These are phyloP conservation scores for Cottoperca gobio DNA, from an alignment of 2,797 vertebrate species.

Conservation along the genomic window DNA sequence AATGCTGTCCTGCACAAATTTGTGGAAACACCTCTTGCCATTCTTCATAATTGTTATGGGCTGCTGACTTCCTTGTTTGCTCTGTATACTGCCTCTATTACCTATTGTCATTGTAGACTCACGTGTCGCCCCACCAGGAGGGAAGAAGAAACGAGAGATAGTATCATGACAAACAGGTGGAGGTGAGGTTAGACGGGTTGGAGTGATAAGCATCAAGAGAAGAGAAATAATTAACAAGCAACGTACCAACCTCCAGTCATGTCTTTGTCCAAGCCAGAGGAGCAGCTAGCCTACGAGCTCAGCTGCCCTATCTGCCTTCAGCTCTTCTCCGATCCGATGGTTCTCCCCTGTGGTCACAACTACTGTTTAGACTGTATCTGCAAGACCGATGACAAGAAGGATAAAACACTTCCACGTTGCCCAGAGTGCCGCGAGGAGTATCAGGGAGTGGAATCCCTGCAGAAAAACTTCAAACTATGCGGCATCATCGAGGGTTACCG, in stretches of 20 bases:
- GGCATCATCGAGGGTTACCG: constrained; percentile 79
- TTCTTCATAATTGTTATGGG: background rate
- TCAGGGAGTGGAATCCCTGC: constrained; percentile 54
- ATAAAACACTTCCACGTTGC: constrained; percentile 52
- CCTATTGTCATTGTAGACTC: constrained; percentile 2
- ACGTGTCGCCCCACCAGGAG: background rate
- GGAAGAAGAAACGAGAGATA: background rate
- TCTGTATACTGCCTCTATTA: constrained; percentile 1
- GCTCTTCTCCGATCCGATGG: constrained; percentile 74
- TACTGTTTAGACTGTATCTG: constrained; percentile 81
- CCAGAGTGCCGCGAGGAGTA: constrained; percentile 82
- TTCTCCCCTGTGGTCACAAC: constrained; percentile 83
- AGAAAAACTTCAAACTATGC: constrained; percentile 83
- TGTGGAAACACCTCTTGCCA: constrained; percentile 31
- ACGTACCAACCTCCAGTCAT: constrained; percentile 31
- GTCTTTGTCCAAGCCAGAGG: constrained; percentile 65
- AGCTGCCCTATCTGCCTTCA: constrained; percentile 84
- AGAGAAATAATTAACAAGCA: background rate
- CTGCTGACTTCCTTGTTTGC: constrained; percentile 25
- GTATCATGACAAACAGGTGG: background rate
- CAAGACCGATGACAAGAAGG: background rate
- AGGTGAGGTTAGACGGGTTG: background rate
- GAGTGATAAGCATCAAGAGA: background rate
- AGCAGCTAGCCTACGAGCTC: constrained; percentile 75
- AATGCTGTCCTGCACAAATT: constrained; percentile 61